phyloP scores from a whole-genome alignment of 2,113 vertebrate genomes.

The Leptobrachium leishanense region DNA sequence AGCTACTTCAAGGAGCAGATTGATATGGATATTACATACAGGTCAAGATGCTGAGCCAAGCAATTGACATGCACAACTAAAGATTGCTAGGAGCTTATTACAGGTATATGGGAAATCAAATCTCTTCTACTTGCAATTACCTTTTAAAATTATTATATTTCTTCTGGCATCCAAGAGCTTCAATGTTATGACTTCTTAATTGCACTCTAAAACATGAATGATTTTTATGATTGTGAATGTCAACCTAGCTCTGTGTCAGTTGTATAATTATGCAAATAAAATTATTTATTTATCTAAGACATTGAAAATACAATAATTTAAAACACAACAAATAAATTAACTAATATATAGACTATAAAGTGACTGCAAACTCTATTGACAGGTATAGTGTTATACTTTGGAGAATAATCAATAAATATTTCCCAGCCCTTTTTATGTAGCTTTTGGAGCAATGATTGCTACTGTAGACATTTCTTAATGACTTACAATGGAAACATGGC shows the following conservation, averaged over 20 bases:
- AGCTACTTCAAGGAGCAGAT: conserved; percentile 21
- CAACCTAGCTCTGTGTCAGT: conserved; percentile 55
- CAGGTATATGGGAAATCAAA: conserved; percentile 45
- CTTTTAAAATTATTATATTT: conserved; percentile 55
- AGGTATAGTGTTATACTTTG: no score
- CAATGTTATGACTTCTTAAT: conserved; percentile 65
- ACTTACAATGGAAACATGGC: no score
- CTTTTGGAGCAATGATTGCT: no score
- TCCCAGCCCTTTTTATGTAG: no score
- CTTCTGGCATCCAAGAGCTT: conserved; percentile 52
- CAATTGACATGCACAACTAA: conserved; percentile 35
- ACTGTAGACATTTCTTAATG: no score
- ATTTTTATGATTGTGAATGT: conserved; percentile 55
- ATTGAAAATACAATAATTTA: neutral
- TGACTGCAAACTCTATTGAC: neutral
- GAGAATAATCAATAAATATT: no score
- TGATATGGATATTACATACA: conserved; percentile 42
- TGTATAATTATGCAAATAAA: conserved; percentile 51
- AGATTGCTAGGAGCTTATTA: conserved; percentile 48
- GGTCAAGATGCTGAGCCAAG: conserved; percentile 45
- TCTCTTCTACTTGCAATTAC: conserved; percentile 51
- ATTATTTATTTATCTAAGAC: neutral
- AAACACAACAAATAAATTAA: neutral
- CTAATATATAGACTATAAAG: neutral
- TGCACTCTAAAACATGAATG: conserved; percentile 56